Percentiles rank a stretch among this genome's conserved stretches.
phyloP scores from a whole-genome alignment of 2,113 vertebrate species.

The Girardinichthys multiradiatus region DNA sequence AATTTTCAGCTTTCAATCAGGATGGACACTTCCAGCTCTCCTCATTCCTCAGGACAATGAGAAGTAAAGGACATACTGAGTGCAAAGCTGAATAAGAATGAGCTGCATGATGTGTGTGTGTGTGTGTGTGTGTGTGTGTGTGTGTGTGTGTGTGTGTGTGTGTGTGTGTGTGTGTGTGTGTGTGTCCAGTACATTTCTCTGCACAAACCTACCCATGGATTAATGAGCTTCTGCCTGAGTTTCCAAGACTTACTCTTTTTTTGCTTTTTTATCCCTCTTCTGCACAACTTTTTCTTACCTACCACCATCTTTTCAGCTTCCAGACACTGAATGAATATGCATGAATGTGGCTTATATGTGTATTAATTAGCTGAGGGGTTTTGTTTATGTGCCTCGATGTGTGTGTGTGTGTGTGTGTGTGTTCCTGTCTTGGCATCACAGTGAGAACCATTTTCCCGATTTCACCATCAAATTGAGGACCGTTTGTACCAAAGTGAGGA shows the following conservation, averaged over 20 bases:
- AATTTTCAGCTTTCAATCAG: conserved; percentile 44
- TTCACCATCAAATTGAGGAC: no score
- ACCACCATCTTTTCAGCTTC: conserved; percentile 37
- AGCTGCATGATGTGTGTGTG: conserved; percentile 26
- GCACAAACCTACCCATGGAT: conserved; percentile 63
- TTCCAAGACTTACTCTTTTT: conserved; percentile 31
- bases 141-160: conserved; percentile 15
- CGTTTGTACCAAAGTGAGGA: no score
- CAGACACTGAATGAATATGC: conserved; percentile 40
- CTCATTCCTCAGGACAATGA: conserved; percentile 63
- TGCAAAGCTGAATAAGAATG: conserved; percentile 60
- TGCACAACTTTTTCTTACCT: conserved; percentile 24
- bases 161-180: conserved; percentile 1
- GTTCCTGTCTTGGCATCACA: no score
- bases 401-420: conserved; percentile 11
- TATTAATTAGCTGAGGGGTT: conserved; percentile 19
- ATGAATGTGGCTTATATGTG: conserved; percentile 31
- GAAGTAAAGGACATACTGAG: conserved; percentile 61
- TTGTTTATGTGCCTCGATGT: conserved; percentile 2
- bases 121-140: conserved; percentile 1
- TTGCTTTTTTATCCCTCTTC: neutral
- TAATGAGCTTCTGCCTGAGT: conserved; percentile 63
- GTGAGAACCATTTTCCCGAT: no score
- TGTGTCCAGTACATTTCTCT: conserved; percentile 31
- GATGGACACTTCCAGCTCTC: conserved; percentile 42